Base-by-base conservation (phyloP, 1,140 invertebrate species). In the Leptinotarsa defecta region DNA sequence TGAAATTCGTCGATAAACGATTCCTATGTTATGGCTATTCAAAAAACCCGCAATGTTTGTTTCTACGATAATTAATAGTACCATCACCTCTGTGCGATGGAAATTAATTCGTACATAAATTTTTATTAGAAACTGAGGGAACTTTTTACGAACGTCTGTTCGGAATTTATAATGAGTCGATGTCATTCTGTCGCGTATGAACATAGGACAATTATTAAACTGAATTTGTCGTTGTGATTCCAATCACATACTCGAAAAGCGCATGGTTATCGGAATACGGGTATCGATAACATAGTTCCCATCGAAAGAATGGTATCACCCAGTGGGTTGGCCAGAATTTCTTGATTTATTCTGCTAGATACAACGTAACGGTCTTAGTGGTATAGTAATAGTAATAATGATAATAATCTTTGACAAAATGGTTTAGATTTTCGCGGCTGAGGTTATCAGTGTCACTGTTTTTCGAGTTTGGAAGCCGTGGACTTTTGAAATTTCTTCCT, bases 51-150 rank as follows among this genome's bases (percentile, higher is more conserved):
- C 52, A 57, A 57, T 57, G 52, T 57, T 57, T 57, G 52, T 57
- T 57, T 15, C 52, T 57, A 57, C 52, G 4, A 57, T 57, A 57
- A 57, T 57, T 57, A 57, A 57, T 57, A 57, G 52, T 57, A 57
- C 52, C 52, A 57, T 57, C 52, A 57, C 52, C 52, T 57, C 52
- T 15, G 52, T 57, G 4, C 52, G 52, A 57, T 57, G 52, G 52
- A 57, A 57, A 57, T 57, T 57, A 57, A 57, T 57, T 57, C 52
- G 15, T 57, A 57, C 52, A 57, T 57, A 57, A 57, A 57, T 57
- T 57, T 57, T 57, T 57, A 57, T 57, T 57, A 57, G 52, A 57
- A 57, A 57, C 52, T 57, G 52, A 57, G 52, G 52, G 52, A 57
- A 57, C 52, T 57, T 57, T 57, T 57, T 57, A 57, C 52, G 52